Base-by-base conservation (phyloP, 1,140 invertebrate genomes). In the Hesperophylax magnus region DNA sequence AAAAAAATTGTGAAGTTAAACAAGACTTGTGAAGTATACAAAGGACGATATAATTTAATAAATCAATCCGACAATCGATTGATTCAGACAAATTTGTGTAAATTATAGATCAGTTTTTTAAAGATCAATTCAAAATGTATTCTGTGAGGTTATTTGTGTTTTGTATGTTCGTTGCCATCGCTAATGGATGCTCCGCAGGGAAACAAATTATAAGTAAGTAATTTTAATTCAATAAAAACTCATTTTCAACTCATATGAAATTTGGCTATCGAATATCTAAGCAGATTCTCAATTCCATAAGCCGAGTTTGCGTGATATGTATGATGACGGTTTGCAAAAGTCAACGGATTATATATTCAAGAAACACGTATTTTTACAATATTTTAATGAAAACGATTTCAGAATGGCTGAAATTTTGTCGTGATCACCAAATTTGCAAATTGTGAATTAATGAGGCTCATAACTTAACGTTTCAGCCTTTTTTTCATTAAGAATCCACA, bases 181-280 rank as follows among this genome's bases (percentile, higher is more conserved):
- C 78, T 17, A 18, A 14, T 56, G 76, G 65, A 15, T 84, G 83
- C 52, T 61, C 61, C 6, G 83, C 74, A 5, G 83, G 83, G 61
- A 84, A 84, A 61, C 80, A 84, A 53, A 84, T 84, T 52, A 78
- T 84, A 14, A 52, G 83, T 84, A 54, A 84, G 83, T 84, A 65
- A 65, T 52, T 20, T 47, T 77, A 17, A 53, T 22, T 65, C 6
- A 65, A 39, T 14, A 11, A 17, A 31, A 22, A 7, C 17, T 34
- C 1, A 7, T 34, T 27, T 22, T 27, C 20, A 20, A 24, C 18
- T 24, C 3, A 2, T 22, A 14, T 24, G 9, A 61, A 24, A 61
- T 24, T 20, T 20, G 18, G 18, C 14, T 11, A 61, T 3, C 56
- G 18, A 61, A 61, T 61, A 61, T 6, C 39, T 47, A 47, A 47